Conservation (phyloP, 2,797 vertebrate species). For the Hippopotamyrus pictus region DNA sequence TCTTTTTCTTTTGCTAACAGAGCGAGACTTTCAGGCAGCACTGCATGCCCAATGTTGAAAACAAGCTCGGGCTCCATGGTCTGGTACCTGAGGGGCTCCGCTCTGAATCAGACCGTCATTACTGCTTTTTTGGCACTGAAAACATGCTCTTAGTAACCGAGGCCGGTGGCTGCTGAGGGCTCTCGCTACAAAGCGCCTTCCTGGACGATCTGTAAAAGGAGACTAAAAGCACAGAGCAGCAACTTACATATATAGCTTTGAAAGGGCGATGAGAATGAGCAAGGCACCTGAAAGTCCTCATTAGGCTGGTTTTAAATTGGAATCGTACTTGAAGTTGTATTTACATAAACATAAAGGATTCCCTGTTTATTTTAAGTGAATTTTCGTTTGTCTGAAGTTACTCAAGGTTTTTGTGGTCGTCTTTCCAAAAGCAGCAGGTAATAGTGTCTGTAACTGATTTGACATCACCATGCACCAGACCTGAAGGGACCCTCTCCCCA, state of each 20-base stretch:
- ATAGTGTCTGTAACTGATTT: background rate
- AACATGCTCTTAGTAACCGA: background rate
- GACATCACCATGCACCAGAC: background rate
- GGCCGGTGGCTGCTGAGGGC: background rate
- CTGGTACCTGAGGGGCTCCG: background rate
- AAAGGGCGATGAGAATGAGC: background rate
- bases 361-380: background rate
- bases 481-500: background rate
- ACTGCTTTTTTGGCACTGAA: background rate
- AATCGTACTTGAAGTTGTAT: background rate
- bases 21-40: background rate
- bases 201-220: background rate
- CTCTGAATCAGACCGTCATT: background rate
- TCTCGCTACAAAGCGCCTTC: background rate
- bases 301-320: background rate
- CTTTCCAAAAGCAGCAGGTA: background rate
- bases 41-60: background rate
- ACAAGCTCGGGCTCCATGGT: background rate
- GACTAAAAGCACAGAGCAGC: background rate
- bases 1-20: constrained; percentile 5
- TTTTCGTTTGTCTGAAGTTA: background rate
- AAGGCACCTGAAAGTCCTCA: background rate
- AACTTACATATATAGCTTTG: background rate
- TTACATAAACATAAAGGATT: background rate
- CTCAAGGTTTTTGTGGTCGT: background rate